These are phyloP conservation scores for Lagopus muta DNA, from an alignment of 2,113 vertebrate genomes.

Conservation along the genomic window DNA sequence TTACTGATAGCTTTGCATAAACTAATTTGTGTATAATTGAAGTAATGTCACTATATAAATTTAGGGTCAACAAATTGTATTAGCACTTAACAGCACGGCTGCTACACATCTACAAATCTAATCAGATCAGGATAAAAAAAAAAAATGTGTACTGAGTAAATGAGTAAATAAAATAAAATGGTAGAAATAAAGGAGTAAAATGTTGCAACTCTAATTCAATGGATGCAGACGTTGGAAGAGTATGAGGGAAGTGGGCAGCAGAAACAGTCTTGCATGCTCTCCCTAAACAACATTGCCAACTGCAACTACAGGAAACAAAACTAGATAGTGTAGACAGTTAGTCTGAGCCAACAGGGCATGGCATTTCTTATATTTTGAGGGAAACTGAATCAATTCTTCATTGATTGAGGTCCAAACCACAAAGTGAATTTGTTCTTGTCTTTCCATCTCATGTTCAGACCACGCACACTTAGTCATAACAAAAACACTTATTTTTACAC, in stretches of 20 bases:
- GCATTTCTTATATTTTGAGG: slow-evolving; percentile 5
- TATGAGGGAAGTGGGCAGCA: not conserved
- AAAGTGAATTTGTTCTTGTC: not conserved
- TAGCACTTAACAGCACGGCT: not conserved
- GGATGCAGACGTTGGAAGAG: not conserved
- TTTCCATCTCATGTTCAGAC: not conserved
- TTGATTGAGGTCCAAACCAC: slow-evolving; percentile 33
- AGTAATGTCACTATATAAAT: slow-evolving; percentile 2
- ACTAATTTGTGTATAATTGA: not conserved
- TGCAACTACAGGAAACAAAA: not conserved
- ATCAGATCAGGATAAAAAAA: not conserved
- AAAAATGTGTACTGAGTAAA: not conserved
- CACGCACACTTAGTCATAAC: not conserved
- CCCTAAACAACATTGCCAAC: not conserved
- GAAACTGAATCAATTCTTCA: slow-evolving; percentile 2
- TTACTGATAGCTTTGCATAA: not conserved
- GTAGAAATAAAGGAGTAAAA: not conserved
- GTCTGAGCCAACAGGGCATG: not conserved
- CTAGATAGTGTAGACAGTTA: not conserved
- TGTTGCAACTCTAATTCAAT: not conserved
- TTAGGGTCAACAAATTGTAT: not conserved
- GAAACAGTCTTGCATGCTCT: not conserved
- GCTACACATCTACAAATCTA: not conserved
- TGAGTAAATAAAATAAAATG: not conserved
- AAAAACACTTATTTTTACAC: slow-evolving; percentile 26